Base-by-base conservation (phyloP, 2,113 vertebrate genomes). In the Sprattus sprattus region DNA sequence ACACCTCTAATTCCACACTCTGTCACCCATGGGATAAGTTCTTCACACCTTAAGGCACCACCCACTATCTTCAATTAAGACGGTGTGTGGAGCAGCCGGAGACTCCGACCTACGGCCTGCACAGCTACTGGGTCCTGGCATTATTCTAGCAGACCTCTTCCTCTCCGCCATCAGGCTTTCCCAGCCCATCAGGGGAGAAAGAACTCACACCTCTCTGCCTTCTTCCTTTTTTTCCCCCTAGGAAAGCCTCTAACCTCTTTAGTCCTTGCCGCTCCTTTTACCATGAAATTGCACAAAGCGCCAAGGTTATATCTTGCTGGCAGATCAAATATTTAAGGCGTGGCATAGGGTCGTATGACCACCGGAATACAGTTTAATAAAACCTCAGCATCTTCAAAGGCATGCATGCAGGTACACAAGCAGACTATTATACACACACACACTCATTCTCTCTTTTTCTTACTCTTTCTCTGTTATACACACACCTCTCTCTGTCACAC, bases 301-400 rank as follows among this genome's bases (percentile, higher is more conserved):
- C n/a, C 64, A 11, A 28, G 64, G 64, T 71, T 28, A 71, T 71
- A 71, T 71, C 64, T 71, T 25, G 9, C n/a, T 3, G 28, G 64
- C 7, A 71, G 64, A 71, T 71, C 64, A 71, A 71, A 71, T 71
- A 71, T 71, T 71, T 71, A 71, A 71, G 64, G 25, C 25, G 28
- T 13, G 28, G 64, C 25, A 71, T 28, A 32, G 64, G 64, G n/a
- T 71, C 25, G 10, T 71, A 71, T 32, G 64, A 71, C 64, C 64
- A 8, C 25, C 64, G 10, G 64, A 71, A 71, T 71, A 71, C n/a
- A 71, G 11, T 71, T 71, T 71, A 71, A 71, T 71, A 71, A 71
- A 32, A 71, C 64, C n/a, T 9, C 64, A 9, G 64, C 7, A 25
- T 71, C 64, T 71, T 1, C 64, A 6, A 71, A 71, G 64, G 54